Evolutionary conservation across 2,888 invertebrate species (phyloP).

Genomic region (Mythimna albipuncta): DNA sequence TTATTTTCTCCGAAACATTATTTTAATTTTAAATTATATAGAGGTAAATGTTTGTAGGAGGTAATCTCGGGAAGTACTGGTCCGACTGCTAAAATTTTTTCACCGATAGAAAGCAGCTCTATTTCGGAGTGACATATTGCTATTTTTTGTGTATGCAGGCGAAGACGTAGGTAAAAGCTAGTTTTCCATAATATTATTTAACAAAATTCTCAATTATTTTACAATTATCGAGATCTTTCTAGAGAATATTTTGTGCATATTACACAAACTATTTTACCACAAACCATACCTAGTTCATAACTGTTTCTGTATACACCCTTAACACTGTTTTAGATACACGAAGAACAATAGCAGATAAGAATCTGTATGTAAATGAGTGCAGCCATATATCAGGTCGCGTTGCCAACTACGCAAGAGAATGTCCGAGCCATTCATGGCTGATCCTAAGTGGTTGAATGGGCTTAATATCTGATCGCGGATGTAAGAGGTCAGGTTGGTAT

Average conservation of each 20-base stretch:
- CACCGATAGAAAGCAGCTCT: no score
- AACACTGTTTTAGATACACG: conserved; percentile 46
- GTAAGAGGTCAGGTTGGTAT: conserved; percentile 23
- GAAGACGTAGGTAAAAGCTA: no score
- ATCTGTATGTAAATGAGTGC: conserved; percentile 72
- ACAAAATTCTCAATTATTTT: no score
- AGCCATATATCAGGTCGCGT: conserved; percentile 59
- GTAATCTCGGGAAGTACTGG: no score
- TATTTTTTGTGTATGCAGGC: no score
- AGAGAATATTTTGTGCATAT: not conserved
- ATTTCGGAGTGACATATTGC: no score
- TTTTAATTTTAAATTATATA: no score
- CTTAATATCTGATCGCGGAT: conserved; percentile 46
- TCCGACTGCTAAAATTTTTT: no score
- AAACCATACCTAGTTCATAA: conserved; percentile 14
- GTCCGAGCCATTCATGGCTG: conserved; percentile 56
- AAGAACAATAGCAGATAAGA: conserved; percentile 73
- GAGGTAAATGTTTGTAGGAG: no score
- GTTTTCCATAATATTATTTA: no score
- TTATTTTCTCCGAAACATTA: no score
- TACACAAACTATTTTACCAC: not conserved
- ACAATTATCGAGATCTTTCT: not conserved
- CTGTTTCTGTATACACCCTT: conserved; percentile 52
- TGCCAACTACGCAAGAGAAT: conserved; percentile 62
- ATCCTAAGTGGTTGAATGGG: conserved; percentile 56